Percentiles rank a stretch among this genome's conserved stretches.
These are phyloP conservation scores for Chirona hameri DNA, from an alignment of 2,888 invertebrate species.

Conservation along the genomic window DNA sequence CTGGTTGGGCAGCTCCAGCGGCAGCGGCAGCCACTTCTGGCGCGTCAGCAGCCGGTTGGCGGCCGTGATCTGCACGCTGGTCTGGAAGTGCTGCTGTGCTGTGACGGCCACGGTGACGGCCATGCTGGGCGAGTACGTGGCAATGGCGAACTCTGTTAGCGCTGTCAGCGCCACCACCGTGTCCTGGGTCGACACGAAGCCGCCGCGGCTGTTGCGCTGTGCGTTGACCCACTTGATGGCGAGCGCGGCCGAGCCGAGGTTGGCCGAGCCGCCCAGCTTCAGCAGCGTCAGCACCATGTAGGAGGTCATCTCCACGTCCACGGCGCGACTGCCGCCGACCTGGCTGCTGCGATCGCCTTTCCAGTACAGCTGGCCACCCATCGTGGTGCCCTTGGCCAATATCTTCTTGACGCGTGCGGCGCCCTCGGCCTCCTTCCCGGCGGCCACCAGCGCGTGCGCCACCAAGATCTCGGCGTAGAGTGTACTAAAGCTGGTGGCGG, in stretches of 20 bases:
- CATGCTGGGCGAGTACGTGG: not conserved
- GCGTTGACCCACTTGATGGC: slow-evolving; percentile 69
- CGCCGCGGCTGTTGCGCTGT: slow-evolving; percentile 64
- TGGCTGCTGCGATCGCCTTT: not conserved
- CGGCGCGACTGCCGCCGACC: slow-evolving; percentile 44
- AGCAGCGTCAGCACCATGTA: slow-evolving; percentile 61
- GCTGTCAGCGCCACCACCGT: slow-evolving; percentile 36
- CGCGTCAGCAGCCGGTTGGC: not conserved
- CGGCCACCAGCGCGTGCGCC: slow-evolving; percentile 4
- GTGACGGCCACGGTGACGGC: not conserved
- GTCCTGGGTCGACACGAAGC: slow-evolving; percentile 43
- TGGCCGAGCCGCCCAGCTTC: slow-evolving; percentile 46
- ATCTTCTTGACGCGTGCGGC: not conserved
- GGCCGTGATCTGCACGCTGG: not conserved
- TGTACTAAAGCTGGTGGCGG: not conserved
- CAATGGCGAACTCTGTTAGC: slow-evolving; percentile 25
- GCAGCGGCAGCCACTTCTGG: not conserved
- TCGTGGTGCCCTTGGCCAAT: not conserved
- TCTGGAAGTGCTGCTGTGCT: not conserved
- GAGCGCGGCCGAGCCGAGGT: slow-evolving; percentile 56
- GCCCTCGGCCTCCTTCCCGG: not conserved
- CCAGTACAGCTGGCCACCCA: not conserved
- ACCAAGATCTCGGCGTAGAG: slow-evolving; percentile 12
- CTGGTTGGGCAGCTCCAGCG: not conserved
- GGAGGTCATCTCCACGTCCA: slow-evolving; percentile 65